These are phyloP conservation scores for Nesometra sesokonis DNA, from an alignment of 35 echinoderm and acorn worm species.

Conservation along the genomic window DNA sequence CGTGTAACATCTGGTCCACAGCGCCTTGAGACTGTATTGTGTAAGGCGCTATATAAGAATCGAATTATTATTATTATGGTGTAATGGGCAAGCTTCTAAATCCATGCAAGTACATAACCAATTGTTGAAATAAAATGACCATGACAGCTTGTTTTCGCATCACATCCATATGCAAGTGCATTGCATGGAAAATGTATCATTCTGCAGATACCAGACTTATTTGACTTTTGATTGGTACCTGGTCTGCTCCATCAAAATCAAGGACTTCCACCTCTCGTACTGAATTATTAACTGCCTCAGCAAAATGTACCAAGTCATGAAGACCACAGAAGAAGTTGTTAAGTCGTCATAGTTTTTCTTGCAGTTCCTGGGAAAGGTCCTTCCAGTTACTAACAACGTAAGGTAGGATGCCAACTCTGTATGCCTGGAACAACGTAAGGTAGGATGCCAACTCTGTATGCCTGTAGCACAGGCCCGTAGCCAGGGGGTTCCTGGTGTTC, in stretches of 20 bases:
- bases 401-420: slow-evolving; percentile 17
- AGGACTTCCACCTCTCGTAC: not conserved
- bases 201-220: slow-evolving; percentile 3
- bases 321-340: slow-evolving; percentile 46
- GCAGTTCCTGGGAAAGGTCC: slow-evolving; percentile 5
- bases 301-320: slow-evolving; percentile 32
- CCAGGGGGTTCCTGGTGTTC: no score
- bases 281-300: slow-evolving; percentile 10
- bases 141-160: slow-evolving; percentile 27
- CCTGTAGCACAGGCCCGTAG: no score
- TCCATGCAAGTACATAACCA: no score
- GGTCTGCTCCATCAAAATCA: slow-evolving; percentile 14
- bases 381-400: not conserved
- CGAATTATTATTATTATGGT: no score
- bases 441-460: no score
- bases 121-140: slow-evolving; percentile 27
- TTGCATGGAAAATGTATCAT: slow-evolving; percentile 28
- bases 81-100: no score
- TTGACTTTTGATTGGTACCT: slow-evolving; percentile 25
- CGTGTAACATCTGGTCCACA: no score
- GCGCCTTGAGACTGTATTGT: no score
- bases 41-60: no score
- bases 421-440: no score
- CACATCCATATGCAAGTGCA: slow-evolving; percentile 39
- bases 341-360: not conserved